Percentiles rank a stretch among this genome's conserved stretches.
These are phyloP conservation scores for Takifugu flavidus DNA, from an alignment of 2,113 vertebrate species.

Conservation along the genomic window DNA sequence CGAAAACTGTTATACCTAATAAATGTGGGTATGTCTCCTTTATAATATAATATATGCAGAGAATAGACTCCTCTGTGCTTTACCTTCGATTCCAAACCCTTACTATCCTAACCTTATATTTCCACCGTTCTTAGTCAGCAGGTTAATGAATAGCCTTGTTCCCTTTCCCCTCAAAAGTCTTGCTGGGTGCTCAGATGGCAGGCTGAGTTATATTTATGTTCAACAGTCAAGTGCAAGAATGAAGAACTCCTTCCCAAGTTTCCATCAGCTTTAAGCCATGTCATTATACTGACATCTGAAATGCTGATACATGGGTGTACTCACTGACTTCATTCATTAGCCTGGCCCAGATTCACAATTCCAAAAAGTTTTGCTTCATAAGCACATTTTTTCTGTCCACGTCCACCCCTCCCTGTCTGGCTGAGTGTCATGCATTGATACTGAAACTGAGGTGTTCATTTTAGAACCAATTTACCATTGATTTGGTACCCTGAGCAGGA, in stretches of 20 bases:
- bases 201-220: slow-evolving; percentile 8
- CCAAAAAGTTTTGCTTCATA: slow-evolving; percentile 24
- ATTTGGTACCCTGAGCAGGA: slow-evolving; percentile 27
- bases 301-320: slow-evolving; percentile 8
- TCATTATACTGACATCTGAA: slow-evolving; percentile 13
- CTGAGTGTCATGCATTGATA: slow-evolving; percentile 19
- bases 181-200: slow-evolving; percentile 1
- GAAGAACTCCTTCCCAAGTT: slow-evolving; percentile 1
- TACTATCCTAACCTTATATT: too few species aligned
- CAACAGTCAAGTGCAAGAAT: slow-evolving; percentile 2
- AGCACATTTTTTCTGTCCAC: slow-evolving; percentile 30
- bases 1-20: neutral
- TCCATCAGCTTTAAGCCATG: slow-evolving; percentile 3
- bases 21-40: too few species aligned
- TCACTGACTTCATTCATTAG: slow-evolving; percentile 29
- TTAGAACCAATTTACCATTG: slow-evolving; percentile 24
- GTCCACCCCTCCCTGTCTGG: slow-evolving; percentile 11
- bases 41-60: slow-evolving; percentile 9
- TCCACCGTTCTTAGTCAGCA: too few species aligned
- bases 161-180: neutral
- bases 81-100: neutral
- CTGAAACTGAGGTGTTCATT: slow-evolving; percentile 26
- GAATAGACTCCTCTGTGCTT: slow-evolving; percentile 15
- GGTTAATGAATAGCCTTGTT: neutral
- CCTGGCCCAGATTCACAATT: slow-evolving; percentile 30